Percentiles rank a stretch among this genome's conserved stretches.
Conservation (phyloP, 2,113 vertebrate genomes). For the Triplophysa rosa region DNA sequence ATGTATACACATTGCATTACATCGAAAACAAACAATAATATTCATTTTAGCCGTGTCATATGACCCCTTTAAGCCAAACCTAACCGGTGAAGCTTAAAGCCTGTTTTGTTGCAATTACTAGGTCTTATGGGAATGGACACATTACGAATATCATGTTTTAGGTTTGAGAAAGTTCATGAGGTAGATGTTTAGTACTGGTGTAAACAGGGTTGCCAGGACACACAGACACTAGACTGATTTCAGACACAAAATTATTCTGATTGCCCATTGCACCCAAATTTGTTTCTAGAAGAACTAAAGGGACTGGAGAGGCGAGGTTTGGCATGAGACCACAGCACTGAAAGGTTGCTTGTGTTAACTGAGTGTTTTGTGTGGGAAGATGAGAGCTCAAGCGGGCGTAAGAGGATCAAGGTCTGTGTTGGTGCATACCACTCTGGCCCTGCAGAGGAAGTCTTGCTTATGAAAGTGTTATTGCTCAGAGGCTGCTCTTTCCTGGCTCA, state of each 20-base stretch:
- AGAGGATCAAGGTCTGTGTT: constrained; percentile 30
- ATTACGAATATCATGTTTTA: too few species aligned
- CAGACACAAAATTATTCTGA: not conserved
- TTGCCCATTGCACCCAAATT: constrained; percentile 20
- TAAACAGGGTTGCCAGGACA: not conserved
- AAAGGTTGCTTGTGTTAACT: constrained; percentile 31
- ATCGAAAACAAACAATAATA: too few species aligned
- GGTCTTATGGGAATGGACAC: too few species aligned
- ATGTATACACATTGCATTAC: too few species aligned
- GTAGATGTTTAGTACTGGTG: too few species aligned
- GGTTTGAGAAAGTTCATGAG: too few species aligned
- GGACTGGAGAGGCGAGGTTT: constrained; percentile 29
- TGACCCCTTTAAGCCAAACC: too few species aligned
- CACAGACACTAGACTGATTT: not conserved
- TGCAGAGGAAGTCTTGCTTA: constrained; percentile 18
- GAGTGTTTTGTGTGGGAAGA: constrained; percentile 30
- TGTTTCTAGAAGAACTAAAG: not conserved
- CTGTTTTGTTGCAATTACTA: too few species aligned
- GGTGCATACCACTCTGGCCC: constrained; percentile 16
- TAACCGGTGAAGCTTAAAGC: too few species aligned
- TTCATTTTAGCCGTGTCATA: too few species aligned
- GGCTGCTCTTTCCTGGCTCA: too few species aligned
- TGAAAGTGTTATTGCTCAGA: too few species aligned
- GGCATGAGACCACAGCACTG: constrained; percentile 28
- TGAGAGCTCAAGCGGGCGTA: constrained; percentile 23